phyloP scores from a whole-genome alignment of 2,888 invertebrate species.

The Dasysyrphus albostriatus region DNA sequence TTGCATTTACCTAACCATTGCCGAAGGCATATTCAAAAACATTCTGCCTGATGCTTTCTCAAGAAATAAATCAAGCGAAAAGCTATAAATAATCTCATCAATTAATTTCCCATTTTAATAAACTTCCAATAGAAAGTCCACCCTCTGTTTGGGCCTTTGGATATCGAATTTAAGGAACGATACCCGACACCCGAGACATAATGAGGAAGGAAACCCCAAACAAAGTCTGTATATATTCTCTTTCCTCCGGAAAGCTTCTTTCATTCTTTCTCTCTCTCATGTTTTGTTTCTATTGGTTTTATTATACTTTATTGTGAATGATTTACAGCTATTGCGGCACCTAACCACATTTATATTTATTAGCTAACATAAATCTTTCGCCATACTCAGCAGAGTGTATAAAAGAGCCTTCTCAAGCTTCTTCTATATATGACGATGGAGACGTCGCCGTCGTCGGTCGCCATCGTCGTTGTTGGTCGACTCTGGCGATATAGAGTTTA shows the following conservation, averaged over 20 bases:
- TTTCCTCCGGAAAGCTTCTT: constrained; percentile 1
- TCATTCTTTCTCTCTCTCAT: not conserved
- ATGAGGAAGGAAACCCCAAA: constrained; percentile 27
- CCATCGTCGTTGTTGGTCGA: not conserved
- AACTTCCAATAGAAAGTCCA: constrained; percentile 68
- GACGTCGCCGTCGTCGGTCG: not conserved
- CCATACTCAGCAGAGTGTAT: constrained; percentile 40
- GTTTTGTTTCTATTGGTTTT: constrained; percentile 18
- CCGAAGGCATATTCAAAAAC: constrained; percentile 22
- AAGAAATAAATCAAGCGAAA: constrained; percentile 61
- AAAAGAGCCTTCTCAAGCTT: constrained; percentile 22
- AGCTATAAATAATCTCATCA: constrained; percentile 72
- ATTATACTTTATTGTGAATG: constrained; percentile 42
- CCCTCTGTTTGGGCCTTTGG: constrained; percentile 18
- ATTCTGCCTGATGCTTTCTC: constrained; percentile 13
- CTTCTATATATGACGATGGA: not conserved
- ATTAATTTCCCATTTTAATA: constrained; percentile 75
- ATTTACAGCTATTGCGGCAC: constrained; percentile 70
- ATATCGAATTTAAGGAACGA: not conserved
- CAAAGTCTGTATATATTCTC: constrained; percentile 20
- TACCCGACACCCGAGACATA: not conserved
- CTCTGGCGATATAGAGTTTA: not conserved
- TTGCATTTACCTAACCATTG: constrained; percentile 40
- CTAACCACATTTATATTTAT: constrained; percentile 76
- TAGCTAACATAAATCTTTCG: constrained; percentile 70